phyloP scores from a whole-genome alignment of 1,140 invertebrate genomes.

The Acarapis woodi region DNA sequence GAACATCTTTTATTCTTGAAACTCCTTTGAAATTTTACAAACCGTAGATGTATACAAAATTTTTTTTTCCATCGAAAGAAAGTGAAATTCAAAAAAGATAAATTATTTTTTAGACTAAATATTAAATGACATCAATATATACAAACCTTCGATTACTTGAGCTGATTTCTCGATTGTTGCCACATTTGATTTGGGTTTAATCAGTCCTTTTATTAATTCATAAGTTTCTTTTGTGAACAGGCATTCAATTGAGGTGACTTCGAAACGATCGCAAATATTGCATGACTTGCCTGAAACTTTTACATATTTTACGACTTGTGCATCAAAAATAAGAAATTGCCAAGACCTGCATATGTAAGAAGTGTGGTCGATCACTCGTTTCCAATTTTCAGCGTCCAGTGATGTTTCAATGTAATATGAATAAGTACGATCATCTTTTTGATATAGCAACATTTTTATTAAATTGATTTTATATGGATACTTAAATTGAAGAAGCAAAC shows the following conservation, averaged over 20 bases:
- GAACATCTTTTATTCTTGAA: too few species aligned
- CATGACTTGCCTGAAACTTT: conserved; percentile 63
- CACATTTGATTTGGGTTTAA: conserved; percentile 60
- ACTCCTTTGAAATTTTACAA: too few species aligned
- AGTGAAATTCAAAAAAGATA: neutral
- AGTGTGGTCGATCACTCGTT: conserved; percentile 64
- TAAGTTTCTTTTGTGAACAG: conserved; percentile 46
- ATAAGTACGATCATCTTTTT: conserved; percentile 69
- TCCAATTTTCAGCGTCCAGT: conserved; percentile 83
- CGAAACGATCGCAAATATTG: conserved; percentile 86
- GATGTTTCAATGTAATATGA: conserved; percentile 90
- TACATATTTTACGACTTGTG: conserved; percentile 56
- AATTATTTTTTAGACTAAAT: conserved; percentile 47
- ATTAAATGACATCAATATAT: conserved; percentile 63
- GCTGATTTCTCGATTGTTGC: conserved; percentile 63
- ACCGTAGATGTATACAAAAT: too few species aligned
- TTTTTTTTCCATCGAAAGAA: too few species aligned
- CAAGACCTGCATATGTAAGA: conserved; percentile 73
- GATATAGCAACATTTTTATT: conserved; percentile 71
- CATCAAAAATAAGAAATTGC: conserved; percentile 76
- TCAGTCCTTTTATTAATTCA: conserved; percentile 34
- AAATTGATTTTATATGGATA: conserved; percentile 74
- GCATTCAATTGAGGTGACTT: conserved; percentile 68
- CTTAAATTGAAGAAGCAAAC: conserved; percentile 61
- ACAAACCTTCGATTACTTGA: conserved; percentile 73